phyloP scores from a whole-genome alignment of 1,140 invertebrate species.

The Temnothorax nylanderi region DNA sequence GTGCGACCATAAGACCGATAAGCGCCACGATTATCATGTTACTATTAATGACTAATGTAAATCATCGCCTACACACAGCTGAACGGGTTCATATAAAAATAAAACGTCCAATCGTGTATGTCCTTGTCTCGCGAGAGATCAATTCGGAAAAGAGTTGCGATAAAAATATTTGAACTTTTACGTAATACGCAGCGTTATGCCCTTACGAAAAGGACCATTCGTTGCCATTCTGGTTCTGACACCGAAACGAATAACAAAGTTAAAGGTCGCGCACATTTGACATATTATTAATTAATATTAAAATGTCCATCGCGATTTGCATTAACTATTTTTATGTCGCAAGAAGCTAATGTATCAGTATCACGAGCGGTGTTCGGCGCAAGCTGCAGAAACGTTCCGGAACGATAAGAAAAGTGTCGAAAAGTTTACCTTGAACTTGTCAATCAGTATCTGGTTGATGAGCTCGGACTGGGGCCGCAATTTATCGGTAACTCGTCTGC shows the following conservation, averaged over 20 bases:
- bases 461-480: constrained; percentile 88
- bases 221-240: background rate
- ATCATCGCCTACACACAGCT: background rate
- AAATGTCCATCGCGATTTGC: background rate
- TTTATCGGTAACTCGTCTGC: constrained; percentile 83
- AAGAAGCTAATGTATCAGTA: background rate
- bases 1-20: constrained; percentile 51
- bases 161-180: constrained; percentile 6
- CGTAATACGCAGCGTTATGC: too few relatives aligned
- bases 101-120: background rate
- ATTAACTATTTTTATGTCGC: constrained; percentile 3
- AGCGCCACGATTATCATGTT: constrained; percentile 53
- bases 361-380: too few relatives aligned
- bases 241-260: background rate
- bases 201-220: background rate
- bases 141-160: background rate
- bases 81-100: constrained; percentile 8
- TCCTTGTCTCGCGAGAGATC: background rate
- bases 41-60: constrained; percentile 51
- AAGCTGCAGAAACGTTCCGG: too few relatives aligned
- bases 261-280: background rate
- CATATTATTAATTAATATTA: background rate
- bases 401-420: background rate
- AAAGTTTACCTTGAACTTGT: constrained; percentile 87
- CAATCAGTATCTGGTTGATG: constrained; percentile 88